phyloP scores from a whole-genome alignment of 2,113 vertebrate genomes.

The Speoplatyrhinus poulsoni region DNA sequence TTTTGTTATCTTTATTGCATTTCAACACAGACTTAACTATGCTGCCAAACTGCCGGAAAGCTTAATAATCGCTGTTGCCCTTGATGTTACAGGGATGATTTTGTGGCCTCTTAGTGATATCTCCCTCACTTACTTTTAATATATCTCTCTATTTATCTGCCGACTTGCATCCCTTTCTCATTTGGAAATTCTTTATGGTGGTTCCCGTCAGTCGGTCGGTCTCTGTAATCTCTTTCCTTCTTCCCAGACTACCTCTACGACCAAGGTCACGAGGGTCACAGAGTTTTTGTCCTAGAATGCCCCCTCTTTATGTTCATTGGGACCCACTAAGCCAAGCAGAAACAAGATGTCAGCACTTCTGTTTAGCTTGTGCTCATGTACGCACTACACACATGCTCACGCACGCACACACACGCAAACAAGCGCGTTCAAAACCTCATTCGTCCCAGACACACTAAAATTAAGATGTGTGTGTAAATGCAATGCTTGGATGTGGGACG shows the following conservation, averaged over 20 bases:
- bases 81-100: conserved; percentile 65
- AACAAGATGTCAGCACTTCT: conserved; percentile 49
- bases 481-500: conserved; percentile 10
- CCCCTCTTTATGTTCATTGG: conserved; percentile 14
- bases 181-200: neutral
- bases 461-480: conserved; percentile 35
- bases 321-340: conserved; percentile 31
- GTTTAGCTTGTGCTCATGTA: conserved; percentile 57
- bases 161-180: neutral
- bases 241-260: conserved; percentile 9
- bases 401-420: conserved; percentile 5
- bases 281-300: conserved; percentile 36
- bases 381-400: conserved; percentile 11
- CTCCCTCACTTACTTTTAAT: neutral
- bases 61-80: conserved; percentile 64
- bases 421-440: conserved; percentile 53
- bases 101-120: neutral
- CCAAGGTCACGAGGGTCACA: conserved; percentile 47
- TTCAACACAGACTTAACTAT: conserved; percentile 63
- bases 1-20: conserved; percentile 71
- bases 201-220: neutral
- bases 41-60: conserved; percentile 53
- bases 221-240: neutral
- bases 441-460: conserved; percentile 40
- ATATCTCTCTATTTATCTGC: neutral